These are phyloP conservation scores for Gallinago stenura DNA, from an alignment of 2,797 vertebrate species.

Conservation along the genomic window DNA sequence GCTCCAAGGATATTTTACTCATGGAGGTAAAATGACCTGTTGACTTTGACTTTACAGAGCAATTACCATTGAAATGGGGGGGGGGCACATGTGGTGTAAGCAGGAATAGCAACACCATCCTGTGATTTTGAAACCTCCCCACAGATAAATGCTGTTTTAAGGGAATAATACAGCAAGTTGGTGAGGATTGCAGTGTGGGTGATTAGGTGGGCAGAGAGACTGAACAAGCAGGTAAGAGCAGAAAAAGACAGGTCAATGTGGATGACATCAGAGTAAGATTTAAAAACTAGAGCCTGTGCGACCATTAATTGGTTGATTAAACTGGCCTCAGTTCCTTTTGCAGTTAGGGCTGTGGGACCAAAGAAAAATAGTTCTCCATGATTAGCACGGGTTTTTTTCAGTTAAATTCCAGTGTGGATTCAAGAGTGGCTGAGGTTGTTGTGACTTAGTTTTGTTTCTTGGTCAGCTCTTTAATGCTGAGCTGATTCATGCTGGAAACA, in stretches of 20 bases:
- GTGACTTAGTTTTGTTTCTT: not conserved
- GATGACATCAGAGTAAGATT: not conserved
- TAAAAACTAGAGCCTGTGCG: not conserved
- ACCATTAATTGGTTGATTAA: not conserved
- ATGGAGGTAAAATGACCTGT: slow-evolving; percentile 88
- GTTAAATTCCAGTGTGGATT: not conserved
- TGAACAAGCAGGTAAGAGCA: not conserved
- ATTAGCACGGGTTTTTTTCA: not conserved
- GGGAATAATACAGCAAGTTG: not conserved
- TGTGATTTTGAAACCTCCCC: not conserved
- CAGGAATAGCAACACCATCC: not conserved
- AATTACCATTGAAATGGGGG: not conserved
- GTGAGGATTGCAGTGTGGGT: not conserved
- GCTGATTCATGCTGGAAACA: not conserved
- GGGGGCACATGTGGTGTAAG: not conserved
- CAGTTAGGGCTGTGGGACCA: not conserved
- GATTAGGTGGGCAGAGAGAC: not conserved
- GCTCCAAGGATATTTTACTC: slow-evolving; percentile 91
- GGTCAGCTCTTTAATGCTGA: not conserved
- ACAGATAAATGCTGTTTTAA: not conserved
- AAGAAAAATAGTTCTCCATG: not conserved
- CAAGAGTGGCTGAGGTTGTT: not conserved
- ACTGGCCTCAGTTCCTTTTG: not conserved
- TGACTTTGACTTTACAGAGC: not conserved
- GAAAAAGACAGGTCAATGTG: not conserved